Evolutionary conservation across 2,797 vertebrate species (phyloP), one percentile per base, ranked within the genome.

Genomic region (Crotalus adamanteus): DNA sequence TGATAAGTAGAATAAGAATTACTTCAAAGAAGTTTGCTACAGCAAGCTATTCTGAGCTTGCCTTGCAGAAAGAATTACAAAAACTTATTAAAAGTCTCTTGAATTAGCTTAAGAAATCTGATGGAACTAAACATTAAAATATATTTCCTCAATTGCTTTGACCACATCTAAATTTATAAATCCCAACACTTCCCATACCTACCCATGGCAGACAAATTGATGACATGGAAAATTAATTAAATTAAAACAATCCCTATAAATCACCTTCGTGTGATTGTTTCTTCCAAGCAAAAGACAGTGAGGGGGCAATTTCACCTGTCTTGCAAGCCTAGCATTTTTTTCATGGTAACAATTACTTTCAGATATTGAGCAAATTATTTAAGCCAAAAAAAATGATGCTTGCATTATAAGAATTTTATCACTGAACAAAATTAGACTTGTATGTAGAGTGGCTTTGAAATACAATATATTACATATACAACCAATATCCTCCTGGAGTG

Each of bases 401-500:
- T 95, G n/a, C 59, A 12, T 95, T 96, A 93, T 92, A 94, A 92
- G 11, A 51, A 94, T 97, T 93, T 97, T 86, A 7, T 93, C 93
- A 94, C 94, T 95, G 96, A 11, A 1, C 95, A 96, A 95, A 96
- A 96, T 97, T 93, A 95, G 89, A 86, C 94, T 95, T 96, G 94
- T 95, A 93, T 92, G 92, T 93, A 95, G 86, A 94, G 92, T 0
- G 88, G 51, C 93, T 73, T 93, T 3, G 86, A 96, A 94, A 95
- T 94, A 91, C 91, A 95, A 94, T 85, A 95, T 95, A 93, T 95
- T 93, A 93, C 95, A 94, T 95, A 92, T 90, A 95, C 97, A 96
- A 96, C 94, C 93, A 93, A 93, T 97, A 97, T 96, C 92, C 95
- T 94, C 93, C 92, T 96, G 94, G 96, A 96, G 93, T 51, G n/a